Conservation (phyloP, 2,113 vertebrate genomes). For the Nannospalax galili region DNA sequence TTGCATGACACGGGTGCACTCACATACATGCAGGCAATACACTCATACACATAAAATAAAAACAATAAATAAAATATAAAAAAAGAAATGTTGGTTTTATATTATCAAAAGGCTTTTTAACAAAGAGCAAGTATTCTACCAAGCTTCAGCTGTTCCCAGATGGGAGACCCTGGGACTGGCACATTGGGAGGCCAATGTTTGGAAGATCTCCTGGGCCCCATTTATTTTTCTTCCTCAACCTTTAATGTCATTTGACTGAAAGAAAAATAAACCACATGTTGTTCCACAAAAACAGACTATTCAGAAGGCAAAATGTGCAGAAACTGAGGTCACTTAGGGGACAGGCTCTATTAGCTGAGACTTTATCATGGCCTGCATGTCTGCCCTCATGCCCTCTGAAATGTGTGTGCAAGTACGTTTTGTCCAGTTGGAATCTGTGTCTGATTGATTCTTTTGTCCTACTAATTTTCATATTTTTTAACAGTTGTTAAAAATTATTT, state of each 20-base stretch:
- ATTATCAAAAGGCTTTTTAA: background rate
- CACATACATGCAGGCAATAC: too few species aligned
- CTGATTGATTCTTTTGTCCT: background rate
- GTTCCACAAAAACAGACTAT: background rate
- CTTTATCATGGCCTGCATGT: background rate
- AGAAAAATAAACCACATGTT: slow-evolving; percentile 1
- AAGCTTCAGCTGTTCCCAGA: background rate
- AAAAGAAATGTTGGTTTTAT: too few species aligned
- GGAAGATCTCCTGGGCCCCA: background rate
- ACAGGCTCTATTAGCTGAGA: background rate
- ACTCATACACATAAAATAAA: too few species aligned
- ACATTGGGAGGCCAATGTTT: background rate
- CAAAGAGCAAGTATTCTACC: background rate
- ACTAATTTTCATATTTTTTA: too few species aligned
- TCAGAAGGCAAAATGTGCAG: slow-evolving; percentile 16
- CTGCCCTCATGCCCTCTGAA: background rate
- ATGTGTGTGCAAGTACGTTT: background rate
- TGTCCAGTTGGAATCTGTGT: background rate
- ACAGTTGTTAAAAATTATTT: too few species aligned
- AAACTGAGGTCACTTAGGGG: background rate
- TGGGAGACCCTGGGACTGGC: background rate
- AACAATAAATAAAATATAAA: too few species aligned
- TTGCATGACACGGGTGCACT: too few species aligned
- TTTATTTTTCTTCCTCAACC: slow-evolving; percentile 15
- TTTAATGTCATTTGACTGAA: slow-evolving; percentile 48